phyloP scores from a whole-genome alignment of 2,888 invertebrate species.

The Caenorhabditis imperialis region DNA sequence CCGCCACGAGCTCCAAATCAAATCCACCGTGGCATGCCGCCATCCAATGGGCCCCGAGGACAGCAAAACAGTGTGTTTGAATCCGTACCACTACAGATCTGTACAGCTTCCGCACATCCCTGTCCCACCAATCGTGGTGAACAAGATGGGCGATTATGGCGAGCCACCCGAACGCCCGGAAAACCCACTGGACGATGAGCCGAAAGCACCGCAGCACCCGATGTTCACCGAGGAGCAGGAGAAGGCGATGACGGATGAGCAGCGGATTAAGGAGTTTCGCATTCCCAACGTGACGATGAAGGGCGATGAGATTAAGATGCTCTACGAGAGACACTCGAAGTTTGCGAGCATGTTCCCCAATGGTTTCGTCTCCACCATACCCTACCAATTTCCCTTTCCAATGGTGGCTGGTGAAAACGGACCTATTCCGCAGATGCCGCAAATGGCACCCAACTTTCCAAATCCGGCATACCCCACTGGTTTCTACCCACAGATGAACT shows the following conservation, averaged over 20 bases:
- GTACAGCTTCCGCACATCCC: neutral
- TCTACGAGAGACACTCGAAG: too few species aligned
- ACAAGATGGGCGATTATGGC: slow-evolving; percentile 18
- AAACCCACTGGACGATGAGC: slow-evolving; percentile 2
- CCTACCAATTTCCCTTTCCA: too few species aligned
- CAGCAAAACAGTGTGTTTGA: slow-evolving; percentile 9
- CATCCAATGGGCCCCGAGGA: slow-evolving; percentile 1
- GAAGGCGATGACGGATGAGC: neutral
- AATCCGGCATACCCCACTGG: too few species aligned
- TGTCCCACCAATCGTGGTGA: slow-evolving; percentile 12
- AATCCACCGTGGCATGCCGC: slow-evolving; percentile 8
- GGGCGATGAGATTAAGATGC: slow-evolving; percentile 40
- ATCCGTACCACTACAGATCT: slow-evolving; percentile 26
- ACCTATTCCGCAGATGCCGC: too few species aligned
- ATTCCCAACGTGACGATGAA: slow-evolving; percentile 33
- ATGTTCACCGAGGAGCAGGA: neutral
- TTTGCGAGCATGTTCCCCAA: too few species aligned
- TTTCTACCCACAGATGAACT: too few species aligned
- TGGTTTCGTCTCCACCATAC: too few species aligned
- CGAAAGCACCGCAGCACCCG: neutral
- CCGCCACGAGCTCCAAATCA: neutral
- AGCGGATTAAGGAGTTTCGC: neutral
- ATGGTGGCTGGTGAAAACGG: too few species aligned
- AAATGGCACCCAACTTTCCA: too few species aligned
- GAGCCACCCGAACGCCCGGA: slow-evolving; percentile 6